A percentile compares a stretch with the other conserved stretches of the same genome.
phyloP scores from a whole-genome alignment of 2,113 vertebrate species.

The Melanerpes aurifrons region DNA sequence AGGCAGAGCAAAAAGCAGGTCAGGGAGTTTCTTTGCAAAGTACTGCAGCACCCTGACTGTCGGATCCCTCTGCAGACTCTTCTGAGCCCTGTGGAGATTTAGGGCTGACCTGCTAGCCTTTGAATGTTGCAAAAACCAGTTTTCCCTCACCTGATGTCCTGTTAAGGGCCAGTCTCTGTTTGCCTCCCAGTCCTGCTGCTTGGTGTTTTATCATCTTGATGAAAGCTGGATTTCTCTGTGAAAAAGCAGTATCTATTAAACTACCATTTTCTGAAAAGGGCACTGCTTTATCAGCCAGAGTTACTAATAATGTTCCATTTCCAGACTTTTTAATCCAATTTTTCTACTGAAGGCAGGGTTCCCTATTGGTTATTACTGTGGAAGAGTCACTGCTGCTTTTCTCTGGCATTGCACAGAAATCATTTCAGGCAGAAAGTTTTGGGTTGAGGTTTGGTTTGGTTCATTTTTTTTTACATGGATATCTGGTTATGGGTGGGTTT shows the following conservation, averaged over 20 bases:
- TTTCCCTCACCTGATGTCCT: background rate
- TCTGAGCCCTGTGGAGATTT: fast-evolving
- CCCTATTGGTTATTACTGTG: conserved; percentile 22
- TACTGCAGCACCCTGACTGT: too few relatives aligned
- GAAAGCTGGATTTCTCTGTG: conserved; percentile 44
- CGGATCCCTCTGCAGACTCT: background rate
- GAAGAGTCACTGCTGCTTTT: background rate
- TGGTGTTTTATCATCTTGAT: conserved; percentile 16
- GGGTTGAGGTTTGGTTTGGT: background rate
- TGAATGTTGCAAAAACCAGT: background rate
- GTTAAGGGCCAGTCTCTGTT: background rate
- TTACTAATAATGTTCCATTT: conserved; percentile 54
- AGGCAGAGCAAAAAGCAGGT: background rate
- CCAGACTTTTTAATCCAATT: conserved; percentile 53
- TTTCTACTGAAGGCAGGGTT: background rate
- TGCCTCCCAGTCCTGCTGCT: background rate
- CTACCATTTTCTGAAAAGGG: conserved; percentile 46
- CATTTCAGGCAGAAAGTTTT: background rate
- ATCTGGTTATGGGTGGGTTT: background rate
- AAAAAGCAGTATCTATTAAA: conserved; percentile 25
- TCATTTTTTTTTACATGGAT: background rate
- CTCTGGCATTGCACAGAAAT: background rate
- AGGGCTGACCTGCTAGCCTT: background rate
- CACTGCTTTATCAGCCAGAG: conserved; percentile 40
- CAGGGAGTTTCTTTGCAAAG: background rate